These are phyloP conservation scores for Pteromalus puparum DNA, from an alignment of 1,140 invertebrate species.

Conservation along the genomic window DNA sequence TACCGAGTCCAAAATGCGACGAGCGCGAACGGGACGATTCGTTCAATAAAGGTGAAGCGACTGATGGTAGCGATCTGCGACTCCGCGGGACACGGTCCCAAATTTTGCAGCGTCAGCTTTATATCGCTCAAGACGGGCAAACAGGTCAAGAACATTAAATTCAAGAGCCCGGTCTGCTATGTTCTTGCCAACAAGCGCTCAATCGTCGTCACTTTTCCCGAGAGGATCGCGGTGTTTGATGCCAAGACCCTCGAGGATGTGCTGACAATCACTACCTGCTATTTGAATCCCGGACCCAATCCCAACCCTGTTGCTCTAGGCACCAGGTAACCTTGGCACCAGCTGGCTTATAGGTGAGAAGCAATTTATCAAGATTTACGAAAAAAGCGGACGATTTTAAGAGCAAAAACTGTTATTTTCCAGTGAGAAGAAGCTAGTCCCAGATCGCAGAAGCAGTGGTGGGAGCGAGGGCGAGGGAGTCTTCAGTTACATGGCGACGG, in stretches of 20 bases:
- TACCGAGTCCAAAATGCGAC: conserved; percentile 84
- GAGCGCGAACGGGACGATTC: conserved; percentile 78
- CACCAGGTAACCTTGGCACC: conserved; percentile 76
- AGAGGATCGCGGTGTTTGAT: conserved; percentile 94
- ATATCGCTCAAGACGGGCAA: conserved; percentile 93
- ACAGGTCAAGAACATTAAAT: conserved; percentile 92
- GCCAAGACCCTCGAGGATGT: conserved; percentile 90
- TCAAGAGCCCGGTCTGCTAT: conserved; percentile 92
- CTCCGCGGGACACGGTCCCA: conserved; percentile 85
- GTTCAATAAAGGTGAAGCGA: conserved; percentile 84
- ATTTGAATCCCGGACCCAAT: conserved; percentile 88
- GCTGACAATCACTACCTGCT: conserved; percentile 92
- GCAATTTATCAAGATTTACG: not conserved
- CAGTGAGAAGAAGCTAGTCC: conserved; percentile 89
- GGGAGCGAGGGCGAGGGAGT: conserved; percentile 86
- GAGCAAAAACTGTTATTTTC: not conserved
- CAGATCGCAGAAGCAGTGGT: conserved; percentile 89
- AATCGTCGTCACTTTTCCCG: conserved; percentile 90
- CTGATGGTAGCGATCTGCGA: conserved; percentile 93
- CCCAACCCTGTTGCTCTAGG: conserved; percentile 94
- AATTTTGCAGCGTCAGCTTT: conserved; percentile 92
- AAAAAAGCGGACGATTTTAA: not conserved
- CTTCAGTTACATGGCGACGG: conserved; percentile 95
- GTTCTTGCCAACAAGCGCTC: conserved; percentile 89
- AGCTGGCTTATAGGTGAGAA: conserved; percentile 79